phyloP scores from a whole-genome alignment of 1,140 invertebrate species.

The Pogonomyrmex barbatus region DNA sequence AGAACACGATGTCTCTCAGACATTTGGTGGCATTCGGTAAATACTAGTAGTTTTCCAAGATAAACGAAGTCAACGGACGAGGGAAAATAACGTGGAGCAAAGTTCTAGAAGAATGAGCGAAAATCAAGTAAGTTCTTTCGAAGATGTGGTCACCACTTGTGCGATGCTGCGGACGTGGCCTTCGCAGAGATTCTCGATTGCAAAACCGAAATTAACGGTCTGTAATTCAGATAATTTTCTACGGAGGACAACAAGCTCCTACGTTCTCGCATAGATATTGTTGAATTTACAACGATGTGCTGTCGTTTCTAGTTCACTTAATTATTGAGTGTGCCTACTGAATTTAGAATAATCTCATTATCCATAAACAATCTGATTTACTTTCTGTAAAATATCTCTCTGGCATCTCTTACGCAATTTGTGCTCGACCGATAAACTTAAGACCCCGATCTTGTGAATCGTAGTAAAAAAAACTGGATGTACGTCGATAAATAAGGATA shows the following conservation, averaged over 20 bases:
- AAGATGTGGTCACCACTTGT: neutral
- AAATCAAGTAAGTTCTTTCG: conserved; percentile 13
- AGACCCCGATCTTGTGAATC: neutral
- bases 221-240: conserved; percentile 16
- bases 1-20: neutral
- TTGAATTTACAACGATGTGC: neutral
- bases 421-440: conserved; percentile 35
- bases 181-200: conserved; percentile 7
- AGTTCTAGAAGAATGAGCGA: conserved; percentile 35
- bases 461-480: conserved; percentile 11
- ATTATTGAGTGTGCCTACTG: conserved; percentile 21
- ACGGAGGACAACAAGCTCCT: neutral
- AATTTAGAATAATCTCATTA: neutral
- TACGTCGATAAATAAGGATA: conserved; percentile 17
- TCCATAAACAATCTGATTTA: neutral
- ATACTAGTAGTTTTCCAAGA: conserved; percentile 1
- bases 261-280: neutral
- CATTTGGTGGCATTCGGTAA: conserved; percentile 5
- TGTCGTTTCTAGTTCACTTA: conserved; percentile 24
- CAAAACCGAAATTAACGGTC: conserved; percentile 33
- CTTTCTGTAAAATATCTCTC: neutral
- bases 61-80: neutral
- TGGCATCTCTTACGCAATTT: neutral
- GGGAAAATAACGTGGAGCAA: neutral
- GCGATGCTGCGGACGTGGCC: conserved; percentile 1